Conservation (phyloP, 2,113 vertebrate genomes). For the Sciurus niger region DNA sequence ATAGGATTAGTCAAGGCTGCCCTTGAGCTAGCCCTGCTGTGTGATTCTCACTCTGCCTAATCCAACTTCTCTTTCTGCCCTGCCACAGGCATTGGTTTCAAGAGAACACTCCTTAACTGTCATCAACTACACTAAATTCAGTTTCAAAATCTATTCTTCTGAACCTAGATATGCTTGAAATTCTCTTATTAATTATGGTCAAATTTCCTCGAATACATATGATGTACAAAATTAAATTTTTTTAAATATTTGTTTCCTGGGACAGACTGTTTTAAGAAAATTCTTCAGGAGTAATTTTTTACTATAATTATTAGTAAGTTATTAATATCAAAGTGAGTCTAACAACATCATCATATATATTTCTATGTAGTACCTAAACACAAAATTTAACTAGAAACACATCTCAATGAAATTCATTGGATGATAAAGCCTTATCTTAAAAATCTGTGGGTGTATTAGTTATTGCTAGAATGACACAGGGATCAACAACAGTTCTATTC, state of each 20-base stretch:
- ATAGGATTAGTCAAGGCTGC: not conserved
- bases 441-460: not conserved
- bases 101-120: not conserved
- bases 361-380: not conserved
- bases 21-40: not conserved
- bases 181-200: slow-evolving; percentile 35
- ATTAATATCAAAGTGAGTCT: not conserved
- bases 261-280: not conserved
- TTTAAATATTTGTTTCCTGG: not conserved
- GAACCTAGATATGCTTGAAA: not conserved
- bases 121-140: not conserved
- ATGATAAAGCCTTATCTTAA: not conserved
- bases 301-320: not conserved
- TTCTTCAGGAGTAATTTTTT: not conserved
- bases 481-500: not conserved
- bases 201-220: not conserved
- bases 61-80: not conserved
- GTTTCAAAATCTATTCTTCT: not conserved
- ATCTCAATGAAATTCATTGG: not conserved
- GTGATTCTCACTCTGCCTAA: not conserved
- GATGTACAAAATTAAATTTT: not conserved
- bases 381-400: not conserved
- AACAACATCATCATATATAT: not conserved
- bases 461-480: not conserved
- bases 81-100: not conserved